Base-by-base conservation (phyloP, 2,113 vertebrate genomes). In the Eclectus roratus region DNA sequence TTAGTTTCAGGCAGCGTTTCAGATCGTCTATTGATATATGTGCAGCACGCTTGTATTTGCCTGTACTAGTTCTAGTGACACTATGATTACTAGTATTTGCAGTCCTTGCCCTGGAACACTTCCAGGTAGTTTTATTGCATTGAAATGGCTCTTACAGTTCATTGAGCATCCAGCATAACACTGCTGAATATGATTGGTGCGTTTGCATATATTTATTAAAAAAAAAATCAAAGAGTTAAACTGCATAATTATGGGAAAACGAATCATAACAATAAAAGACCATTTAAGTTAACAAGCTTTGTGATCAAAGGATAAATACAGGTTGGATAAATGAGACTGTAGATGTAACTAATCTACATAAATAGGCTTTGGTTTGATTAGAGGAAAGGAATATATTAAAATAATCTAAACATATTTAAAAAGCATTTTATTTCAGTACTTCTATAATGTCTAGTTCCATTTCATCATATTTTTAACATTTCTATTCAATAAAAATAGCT, bases 111-210 rank as follows among this genome's bases (percentile, higher is more conserved):
- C 89, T 98, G 97, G 97, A 97, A 97, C 94, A 96, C 89, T 97
- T 98, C 98, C 98, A 98, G 96, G 69, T 70, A 97, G 94, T 94
- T 98, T 98, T 98, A 98, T 98, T 98, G 97, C 98, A 97, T 97
- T 98, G 97, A 98, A 98, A 98, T 98, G 96, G 92, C 97, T 98
- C 97, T 98, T 97, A 97, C 98, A 98, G 98, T 98, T 98, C 98
- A 98, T 94, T 98, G 98, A 97, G 80, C 96, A 98, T 97, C 97
- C 94, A 98, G 96, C 97, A 97, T 97, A 98, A 98, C 97, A 97
- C 64, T 94, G 65, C 94, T 97, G 97, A 98, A 98, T 98, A 97
- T 97, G 97, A 98, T 97, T 98, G 98, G 98, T 94, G 80, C 85
- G 70, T 97, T 97, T 97, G 96, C 93, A 97, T 97, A 94, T 97